These are phyloP conservation scores for Silurus asotus DNA, from an alignment of 2,113 vertebrate genomes.

Conservation along the genomic window DNA sequence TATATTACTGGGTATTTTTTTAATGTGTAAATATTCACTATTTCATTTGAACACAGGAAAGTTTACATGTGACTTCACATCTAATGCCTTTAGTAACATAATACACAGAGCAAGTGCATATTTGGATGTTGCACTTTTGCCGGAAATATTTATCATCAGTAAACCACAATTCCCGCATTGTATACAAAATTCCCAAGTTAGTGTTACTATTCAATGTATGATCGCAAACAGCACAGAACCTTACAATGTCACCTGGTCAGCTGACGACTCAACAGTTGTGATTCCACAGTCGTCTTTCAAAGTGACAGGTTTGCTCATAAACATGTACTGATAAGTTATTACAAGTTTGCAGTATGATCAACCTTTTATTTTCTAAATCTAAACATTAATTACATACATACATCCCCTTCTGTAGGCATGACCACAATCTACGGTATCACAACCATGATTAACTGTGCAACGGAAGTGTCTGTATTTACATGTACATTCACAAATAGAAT, in stretches of 20 bases:
- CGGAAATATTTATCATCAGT: slow-evolving; percentile 39
- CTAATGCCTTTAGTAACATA: neutral
- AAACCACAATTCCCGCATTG: slow-evolving; percentile 60
- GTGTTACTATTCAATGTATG: neutral
- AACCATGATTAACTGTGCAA: neutral
- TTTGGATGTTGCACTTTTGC: slow-evolving; percentile 59
- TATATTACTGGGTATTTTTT: neutral
- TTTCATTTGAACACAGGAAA: slow-evolving; percentile 55
- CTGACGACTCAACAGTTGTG: too few species aligned
- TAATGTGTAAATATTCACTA: neutral
- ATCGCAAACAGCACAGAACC: slow-evolving; percentile 40
- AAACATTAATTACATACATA: neutral
- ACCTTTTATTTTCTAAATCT: neutral
- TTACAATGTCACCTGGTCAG: slow-evolving; percentile 36
- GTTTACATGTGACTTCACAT: slow-evolving; percentile 53
- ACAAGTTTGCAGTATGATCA: neutral
- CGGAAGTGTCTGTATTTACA: accelerated
- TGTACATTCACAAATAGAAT: slow-evolving; percentile 55
- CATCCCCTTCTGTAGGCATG: too few species aligned
- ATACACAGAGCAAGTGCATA: slow-evolving; percentile 44
- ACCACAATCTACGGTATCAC: neutral
- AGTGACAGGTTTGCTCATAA: too few species aligned
- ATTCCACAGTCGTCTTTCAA: too few species aligned
- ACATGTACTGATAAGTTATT: too few species aligned
- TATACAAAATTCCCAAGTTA: accelerated